A percentile compares a stretch with the other conserved stretches of the same genome.
Evolutionary conservation across 92 coral and sea anemone genomes (phyloP).

Genomic region (Zoanthus solanderi): DNA sequence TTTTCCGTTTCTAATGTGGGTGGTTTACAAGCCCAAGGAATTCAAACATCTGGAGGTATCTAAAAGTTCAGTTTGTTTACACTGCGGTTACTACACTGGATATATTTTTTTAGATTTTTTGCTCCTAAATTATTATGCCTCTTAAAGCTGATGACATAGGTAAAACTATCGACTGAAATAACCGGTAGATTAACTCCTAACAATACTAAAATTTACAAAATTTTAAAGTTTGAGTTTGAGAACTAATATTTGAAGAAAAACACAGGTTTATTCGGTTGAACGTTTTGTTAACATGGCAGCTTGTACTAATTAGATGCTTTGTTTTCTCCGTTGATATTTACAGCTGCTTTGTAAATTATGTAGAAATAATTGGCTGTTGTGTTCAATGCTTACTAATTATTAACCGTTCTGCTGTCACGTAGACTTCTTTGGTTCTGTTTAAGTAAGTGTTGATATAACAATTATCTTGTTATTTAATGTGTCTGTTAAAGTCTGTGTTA

Average conservation of each 20-base stretch:
- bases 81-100: not conserved
- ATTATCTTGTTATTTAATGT: not conserved
- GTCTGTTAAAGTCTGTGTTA: no score
- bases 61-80: constrained; percentile 1
- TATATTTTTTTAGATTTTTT: no score
- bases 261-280: no score
- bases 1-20: constrained; percentile 7
- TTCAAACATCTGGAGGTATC: constrained; percentile 36
- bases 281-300: no score
- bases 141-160: not conserved
- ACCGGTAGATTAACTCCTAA: no score
- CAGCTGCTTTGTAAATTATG: no score
- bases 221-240: no score
- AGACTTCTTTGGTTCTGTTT: not conserved
- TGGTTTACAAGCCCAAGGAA: constrained; percentile 11
- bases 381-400: not conserved
- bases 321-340: no score
- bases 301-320: no score
- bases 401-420: not conserved
- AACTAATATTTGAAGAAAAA: no score
- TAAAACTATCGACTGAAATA: not conserved
- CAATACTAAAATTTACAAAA: no score
- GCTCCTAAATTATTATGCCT: not conserved
- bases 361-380: not conserved
- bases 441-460: not conserved